These are phyloP conservation scores for Dendrocincla tyrannina DNA, from an alignment of 2,797 vertebrate genomes.

Conservation along the genomic window DNA sequence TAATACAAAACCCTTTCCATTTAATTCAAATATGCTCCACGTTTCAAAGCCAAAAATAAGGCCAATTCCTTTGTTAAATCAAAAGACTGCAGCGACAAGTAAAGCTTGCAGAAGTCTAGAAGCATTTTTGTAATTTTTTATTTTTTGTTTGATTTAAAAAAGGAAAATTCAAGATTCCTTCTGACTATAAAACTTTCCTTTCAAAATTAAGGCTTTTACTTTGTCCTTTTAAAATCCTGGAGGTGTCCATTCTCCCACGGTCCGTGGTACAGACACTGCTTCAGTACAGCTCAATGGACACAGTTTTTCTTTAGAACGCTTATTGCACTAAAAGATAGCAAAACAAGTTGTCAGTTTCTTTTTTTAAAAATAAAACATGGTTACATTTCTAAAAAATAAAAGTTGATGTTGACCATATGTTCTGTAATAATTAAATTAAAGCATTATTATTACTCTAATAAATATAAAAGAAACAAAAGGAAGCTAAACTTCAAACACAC, in stretches of 20 bases:
- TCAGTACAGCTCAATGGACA: constrained; percentile 71
- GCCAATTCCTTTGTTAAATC: constrained; percentile 67
- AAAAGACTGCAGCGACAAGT: constrained; percentile 56
- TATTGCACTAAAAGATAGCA: constrained; percentile 94
- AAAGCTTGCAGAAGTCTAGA: constrained; percentile 55
- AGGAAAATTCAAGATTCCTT: constrained; percentile 63
- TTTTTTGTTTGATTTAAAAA: constrained; percentile 63
- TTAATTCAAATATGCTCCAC: constrained; percentile 57
- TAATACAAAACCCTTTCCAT: constrained; percentile 52
- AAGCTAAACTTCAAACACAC: constrained; percentile 78
- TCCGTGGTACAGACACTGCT: constrained; percentile 62
- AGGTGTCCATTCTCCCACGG: constrained; percentile 67
- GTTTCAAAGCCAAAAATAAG: constrained; percentile 47
- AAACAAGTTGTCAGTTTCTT: constrained; percentile 78
- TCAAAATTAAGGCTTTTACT: constrained; percentile 81
- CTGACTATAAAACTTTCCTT: constrained; percentile 77
- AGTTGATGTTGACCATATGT: constrained; percentile 73
- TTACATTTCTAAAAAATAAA: constrained; percentile 78
- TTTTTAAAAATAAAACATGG: constrained; percentile 72
- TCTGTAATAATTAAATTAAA: constrained; percentile 83
- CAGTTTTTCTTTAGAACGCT: constrained; percentile 76
- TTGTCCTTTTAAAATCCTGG: constrained; percentile 71
- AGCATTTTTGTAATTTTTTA: neutral
- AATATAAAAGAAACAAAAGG: constrained; percentile 80
- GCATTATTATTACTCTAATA: constrained; percentile 82